phyloP scores from a whole-genome alignment of 64 coral and sea anemone species.

The Actinia tenebrosa region DNA sequence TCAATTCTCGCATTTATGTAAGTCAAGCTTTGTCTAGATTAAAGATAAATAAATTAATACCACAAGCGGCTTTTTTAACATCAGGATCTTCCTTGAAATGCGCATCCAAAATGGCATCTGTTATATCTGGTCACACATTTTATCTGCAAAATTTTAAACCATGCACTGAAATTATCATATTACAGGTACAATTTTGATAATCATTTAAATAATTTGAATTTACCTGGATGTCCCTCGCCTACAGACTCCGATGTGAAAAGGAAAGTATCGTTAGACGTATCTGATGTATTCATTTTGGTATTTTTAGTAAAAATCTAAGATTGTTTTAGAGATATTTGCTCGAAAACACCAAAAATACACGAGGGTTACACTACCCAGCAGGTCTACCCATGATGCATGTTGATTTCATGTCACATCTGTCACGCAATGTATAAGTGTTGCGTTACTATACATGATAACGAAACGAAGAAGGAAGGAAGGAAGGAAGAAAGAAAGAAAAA shows the following conservation, averaged over 20 bases:
- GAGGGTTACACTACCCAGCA: too few species aligned
- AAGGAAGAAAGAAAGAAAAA: too few species aligned
- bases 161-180: not conserved
- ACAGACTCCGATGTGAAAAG: conserved; percentile 80
- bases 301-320: too few species aligned
- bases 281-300: not conserved
- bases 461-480: too few species aligned
- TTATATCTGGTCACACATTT: conserved; percentile 80
- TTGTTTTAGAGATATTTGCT: too few species aligned
- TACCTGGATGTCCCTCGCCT: conserved; percentile 87
- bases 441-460: too few species aligned
- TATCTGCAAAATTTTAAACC: conserved; percentile 42
- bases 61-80: conserved; percentile 70
- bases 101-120: conserved; percentile 75
- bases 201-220: not conserved
- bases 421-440: too few species aligned
- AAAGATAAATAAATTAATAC: not conserved
- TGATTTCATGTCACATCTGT: too few species aligned
- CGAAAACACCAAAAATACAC: too few species aligned
- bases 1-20: too few species aligned
- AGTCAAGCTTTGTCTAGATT: too few species aligned
- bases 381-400: too few species aligned
- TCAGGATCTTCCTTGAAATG: conserved; percentile 63
- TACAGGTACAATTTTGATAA: not conserved
- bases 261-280: conserved; percentile 43